Percentiles rank a stretch among this genome's conserved stretches.
These are phyloP conservation scores for Drosophila algonquin DNA, from an alignment of 2,888 invertebrate genomes.

Conservation along the genomic window DNA sequence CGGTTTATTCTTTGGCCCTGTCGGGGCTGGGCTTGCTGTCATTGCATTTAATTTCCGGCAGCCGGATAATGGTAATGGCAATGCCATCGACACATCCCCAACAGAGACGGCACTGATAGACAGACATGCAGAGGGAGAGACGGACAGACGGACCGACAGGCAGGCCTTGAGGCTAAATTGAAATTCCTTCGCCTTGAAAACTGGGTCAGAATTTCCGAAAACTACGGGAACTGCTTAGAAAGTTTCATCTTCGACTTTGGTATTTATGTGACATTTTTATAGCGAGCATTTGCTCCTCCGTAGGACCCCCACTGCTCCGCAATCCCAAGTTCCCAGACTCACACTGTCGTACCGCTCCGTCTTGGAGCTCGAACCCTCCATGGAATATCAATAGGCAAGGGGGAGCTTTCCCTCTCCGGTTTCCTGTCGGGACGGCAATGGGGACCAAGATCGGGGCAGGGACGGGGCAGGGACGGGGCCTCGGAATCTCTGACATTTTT, in stretches of 20 bases:
- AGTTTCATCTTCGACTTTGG: constrained; percentile 67
- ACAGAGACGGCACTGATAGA: constrained; percentile 27
- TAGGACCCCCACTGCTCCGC: constrained; percentile 35
- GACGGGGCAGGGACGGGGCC: neutral
- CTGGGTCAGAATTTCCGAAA: constrained; percentile 47
- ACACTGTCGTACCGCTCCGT: neutral
- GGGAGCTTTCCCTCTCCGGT: constrained; percentile 19
- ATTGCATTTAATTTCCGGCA: constrained; percentile 74
- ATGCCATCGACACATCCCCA: constrained; percentile 37
- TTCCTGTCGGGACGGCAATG: constrained; percentile 35
- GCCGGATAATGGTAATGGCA: constrained; percentile 58
- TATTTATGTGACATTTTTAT: constrained; percentile 77
- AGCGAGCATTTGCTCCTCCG: constrained; percentile 52
- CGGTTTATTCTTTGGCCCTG: constrained; percentile 46
- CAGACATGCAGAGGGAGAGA: neutral
- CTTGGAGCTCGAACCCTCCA: constrained; percentile 11
- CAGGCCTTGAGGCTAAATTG: constrained; percentile 59
- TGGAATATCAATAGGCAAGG: constrained; percentile 38
- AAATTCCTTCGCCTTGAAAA: constrained; percentile 58
- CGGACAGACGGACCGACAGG: constrained; percentile 4
- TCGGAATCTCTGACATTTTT: constrained; percentile 46
- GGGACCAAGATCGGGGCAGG: no score
- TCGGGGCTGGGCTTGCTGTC: constrained; percentile 65
- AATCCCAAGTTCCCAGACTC: constrained; percentile 21
- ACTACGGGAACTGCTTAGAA: constrained; percentile 21